Base-by-base conservation (phyloP, 2,888 invertebrate species). In the Thera obeliscata region DNA sequence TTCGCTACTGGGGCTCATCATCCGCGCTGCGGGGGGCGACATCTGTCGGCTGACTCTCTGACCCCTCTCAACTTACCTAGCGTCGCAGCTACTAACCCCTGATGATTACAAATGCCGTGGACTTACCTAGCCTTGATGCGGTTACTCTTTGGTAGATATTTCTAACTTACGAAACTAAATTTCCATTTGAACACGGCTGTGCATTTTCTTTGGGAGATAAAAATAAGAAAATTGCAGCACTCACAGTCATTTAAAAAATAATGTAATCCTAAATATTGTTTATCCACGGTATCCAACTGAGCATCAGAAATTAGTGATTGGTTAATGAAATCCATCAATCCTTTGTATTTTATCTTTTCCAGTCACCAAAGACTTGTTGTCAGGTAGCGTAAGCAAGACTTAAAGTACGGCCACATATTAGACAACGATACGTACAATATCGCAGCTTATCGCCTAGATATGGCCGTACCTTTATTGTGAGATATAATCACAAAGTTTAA, bases 21-120 rank as follows among this genome's bases (percentile, higher is more conserved):
- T 81, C 77, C 82, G 82, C 91, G 64, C 93, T 57, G 83, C 90
- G 77, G 94, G 94, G 91, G 92, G 82, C 84, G 85, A 87, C 94
- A 93, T 93, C 93, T 93, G 93, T 87, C 87, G 83, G 76, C 72
- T 41, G 71, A 63, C 67, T 64, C 73, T 12, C 36, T 54, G 76
- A 80, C 82, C 85, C 86, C 66, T 70, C 55, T 63, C 59, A 41
- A 66, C 69, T 61, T 69, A 66, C 67, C 60, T 77, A 72, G 71
- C 71, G 71, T 52, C 12, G 56, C 48, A 8, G 38, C 67, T 65
- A 62, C 67, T 43, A n/a, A 56, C 57, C 57, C 57, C 33, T 57
- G 46, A 35, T 46, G 4, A 46, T 46, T 43, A 11, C 43, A 46
- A 56, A 46, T 48, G n/a, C 48, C 35, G 48, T 58, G 12, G 11